Evolutionary conservation across 2,113 vertebrate genomes (phyloP), one percentile per base, ranked within the genome.

Genomic region (Phaethon lepturus): DNA sequence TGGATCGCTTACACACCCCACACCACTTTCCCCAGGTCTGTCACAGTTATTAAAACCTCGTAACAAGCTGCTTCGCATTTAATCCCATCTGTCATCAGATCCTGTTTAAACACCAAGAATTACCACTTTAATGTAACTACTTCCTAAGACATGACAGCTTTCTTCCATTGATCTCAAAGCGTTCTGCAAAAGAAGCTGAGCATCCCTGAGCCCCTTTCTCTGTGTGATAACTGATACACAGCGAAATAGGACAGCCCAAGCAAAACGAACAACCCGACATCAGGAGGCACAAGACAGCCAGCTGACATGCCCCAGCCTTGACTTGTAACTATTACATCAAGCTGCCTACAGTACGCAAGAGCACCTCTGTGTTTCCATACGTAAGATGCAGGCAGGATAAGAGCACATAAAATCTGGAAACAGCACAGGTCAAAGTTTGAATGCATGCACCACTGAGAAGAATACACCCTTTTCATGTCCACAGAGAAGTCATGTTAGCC

Each of bases 41-140:
- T 93, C 88, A 93, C 84, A 69, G 94, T 95, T 95, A 95, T 88
- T 97, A 91, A 96, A 94, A 82, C 91, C 84, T 80, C 26, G 2
- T 94, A 89, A 94, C 88, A 75, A 93, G 76, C 85, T 96, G 78
- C 91, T 98, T 97, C 81, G 85, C 87, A 89, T 96, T 92, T 93
- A 97, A 95, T 91, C 86, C 92, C 95, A 96, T 95, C 95, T 95
- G 96, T 97, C 96, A 97, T 86, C 91, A 96, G 90, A 95, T 94
- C 81, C 88, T 91, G 63, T 91, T 94, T 88, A 88, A 97, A 97
- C 94, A 88, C 59, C 63, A 47, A 90, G 82, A 94, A 93, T 83
- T 96, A 93, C 82, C 88, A 81, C 75, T 88, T 86, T 78, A 95
- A 87, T 94, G 89, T 45, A 75, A 49, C 82, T 78, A 6, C 76